Base-by-base conservation (phyloP, 1,140 invertebrate species). In the Calliphora vicina region DNA sequence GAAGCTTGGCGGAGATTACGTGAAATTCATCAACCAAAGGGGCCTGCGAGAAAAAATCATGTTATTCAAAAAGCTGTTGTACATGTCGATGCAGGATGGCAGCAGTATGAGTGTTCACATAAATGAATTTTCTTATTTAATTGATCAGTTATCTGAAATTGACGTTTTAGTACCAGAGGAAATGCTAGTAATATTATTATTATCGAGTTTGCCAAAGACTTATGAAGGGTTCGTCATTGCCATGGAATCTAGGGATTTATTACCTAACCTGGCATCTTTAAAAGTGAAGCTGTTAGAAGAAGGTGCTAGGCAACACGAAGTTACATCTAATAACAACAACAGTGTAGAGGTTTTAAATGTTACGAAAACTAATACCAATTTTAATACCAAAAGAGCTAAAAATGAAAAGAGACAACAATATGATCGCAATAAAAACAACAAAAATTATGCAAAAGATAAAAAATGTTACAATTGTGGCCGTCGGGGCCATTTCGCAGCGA, bases 141-240 rank as follows among this genome's bases (percentile, higher is more conserved):
- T 12, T 6, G 45, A 27, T n/a, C 20, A 71, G 27, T 23, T 67
- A 9, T 17, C 45, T 50, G 57, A 17, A 81, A 67, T 81, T 17
- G 50, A 81, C 13, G 80, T 81, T 1, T 20, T 45, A 25, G 9
- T 81, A 67, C 45, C 45, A 9, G 80, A 81, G 4, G 80, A 81
- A 82, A 82, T 82, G n/a, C 23, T 82, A 1, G 80, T 82, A 17
- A 72, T 82, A 71, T 27, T 82, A 23, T 71, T 82, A 23, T 82
- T 82, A 35, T 71, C 25, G 20, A 82, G 72, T 29, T 29, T 73
- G 67, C 67, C 67, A 72, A 72, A 72, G 9, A 12, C 0, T 12
- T 72, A 25, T 20, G 67, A 72, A 25, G 72, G 25, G 10, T 73
- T 73, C 4, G 72, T 73, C 5, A 17, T 73, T 73, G 26, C 72